Evolutionary conservation across 2,113 vertebrate genomes (phyloP).

Genomic region (Malurus alboscapulatus): DNA sequence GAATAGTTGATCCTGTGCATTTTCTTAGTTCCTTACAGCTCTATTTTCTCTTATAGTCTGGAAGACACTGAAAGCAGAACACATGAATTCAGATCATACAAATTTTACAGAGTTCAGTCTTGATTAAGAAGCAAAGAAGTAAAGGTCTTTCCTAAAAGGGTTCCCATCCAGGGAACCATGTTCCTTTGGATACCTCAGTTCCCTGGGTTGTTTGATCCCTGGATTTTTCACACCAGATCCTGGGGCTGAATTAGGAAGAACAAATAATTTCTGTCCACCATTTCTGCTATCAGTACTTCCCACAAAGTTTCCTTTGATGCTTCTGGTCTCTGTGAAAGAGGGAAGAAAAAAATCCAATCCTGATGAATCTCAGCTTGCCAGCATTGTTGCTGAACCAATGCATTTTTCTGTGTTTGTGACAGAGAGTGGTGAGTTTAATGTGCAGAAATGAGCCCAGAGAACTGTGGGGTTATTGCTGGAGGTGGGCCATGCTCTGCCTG

Average conservation of each 20-base stretch:
- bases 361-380: neutral
- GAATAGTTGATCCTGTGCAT: neutral
- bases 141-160: neutral
- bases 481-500: neutral
- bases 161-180: neutral
- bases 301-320: neutral
- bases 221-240: neutral
- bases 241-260: neutral
- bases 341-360: neutral
- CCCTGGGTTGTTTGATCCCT: neutral
- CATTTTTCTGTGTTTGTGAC: constrained; percentile 34
- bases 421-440: neutral
- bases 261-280: rapidly evolving
- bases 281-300: neutral
- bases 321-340: neutral
- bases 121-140: neutral
- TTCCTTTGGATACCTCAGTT: neutral
- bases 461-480: neutral
- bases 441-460: neutral
- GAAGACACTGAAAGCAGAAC: neutral
- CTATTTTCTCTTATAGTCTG: neutral
- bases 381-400: neutral
- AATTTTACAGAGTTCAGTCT: neutral
- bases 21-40: neutral
- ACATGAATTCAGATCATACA: neutral